Conservation (phyloP, 1,140 invertebrate genomes). For the Eueides isabella region DNA sequence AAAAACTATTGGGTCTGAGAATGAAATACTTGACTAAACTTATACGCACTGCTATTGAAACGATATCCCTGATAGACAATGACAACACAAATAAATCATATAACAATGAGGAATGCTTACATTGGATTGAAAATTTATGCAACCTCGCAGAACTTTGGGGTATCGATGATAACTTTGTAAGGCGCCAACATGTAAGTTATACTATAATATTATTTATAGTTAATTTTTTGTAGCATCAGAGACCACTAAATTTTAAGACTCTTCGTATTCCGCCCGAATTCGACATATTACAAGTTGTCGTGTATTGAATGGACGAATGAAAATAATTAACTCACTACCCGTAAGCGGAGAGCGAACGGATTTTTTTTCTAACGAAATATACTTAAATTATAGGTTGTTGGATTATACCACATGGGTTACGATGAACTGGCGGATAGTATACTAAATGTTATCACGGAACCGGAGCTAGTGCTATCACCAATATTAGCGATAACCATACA, state of each 20-base stretch:
- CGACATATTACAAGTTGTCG: too few species aligned
- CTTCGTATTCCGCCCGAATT: too few species aligned
- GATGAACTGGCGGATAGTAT: slow-evolving; percentile 60
- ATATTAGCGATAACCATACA: slow-evolving; percentile 67
- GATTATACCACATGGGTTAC: slow-evolving; percentile 67
- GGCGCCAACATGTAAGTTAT: slow-evolving; percentile 86
- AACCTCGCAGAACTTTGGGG: slow-evolving; percentile 90
- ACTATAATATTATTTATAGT: too few species aligned
- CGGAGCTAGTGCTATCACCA: slow-evolving; percentile 52
- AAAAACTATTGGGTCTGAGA: slow-evolving; percentile 82
- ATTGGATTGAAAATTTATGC: slow-evolving; percentile 88
- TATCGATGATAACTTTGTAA: slow-evolving; percentile 88
- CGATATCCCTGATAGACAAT: slow-evolving; percentile 77
- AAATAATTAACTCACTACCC: too few species aligned
- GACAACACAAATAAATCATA: slow-evolving; percentile 46
- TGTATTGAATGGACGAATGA: too few species aligned
- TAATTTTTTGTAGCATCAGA: too few species aligned
- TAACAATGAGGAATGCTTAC: slow-evolving; percentile 83
- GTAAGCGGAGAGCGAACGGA: too few species aligned
- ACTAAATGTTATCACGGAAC: slow-evolving; percentile 48
- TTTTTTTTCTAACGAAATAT: too few species aligned
- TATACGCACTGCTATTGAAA: slow-evolving; percentile 86
- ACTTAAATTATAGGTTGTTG: slow-evolving; percentile 56
- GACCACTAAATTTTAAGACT: too few species aligned
- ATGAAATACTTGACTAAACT: slow-evolving; percentile 86